Conservation (phyloP, 2,113 vertebrate genomes). For the Lampris incognitus region DNA sequence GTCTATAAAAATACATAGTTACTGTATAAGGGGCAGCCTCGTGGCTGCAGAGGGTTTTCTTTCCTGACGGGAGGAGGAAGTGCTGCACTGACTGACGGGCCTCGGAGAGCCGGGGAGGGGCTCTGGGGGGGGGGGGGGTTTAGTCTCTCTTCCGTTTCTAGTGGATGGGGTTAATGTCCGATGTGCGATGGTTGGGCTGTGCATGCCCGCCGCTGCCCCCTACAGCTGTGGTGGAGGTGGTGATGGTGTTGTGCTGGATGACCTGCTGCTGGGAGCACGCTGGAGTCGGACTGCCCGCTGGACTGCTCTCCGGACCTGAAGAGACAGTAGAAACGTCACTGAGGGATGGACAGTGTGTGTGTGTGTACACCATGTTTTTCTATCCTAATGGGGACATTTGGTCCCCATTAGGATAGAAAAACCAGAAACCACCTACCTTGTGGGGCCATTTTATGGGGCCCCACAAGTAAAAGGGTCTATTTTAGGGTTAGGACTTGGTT, state of each 20-base stretch:
- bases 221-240: slow-evolving; percentile 93
- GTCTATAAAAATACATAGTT: slow-evolving; percentile 89
- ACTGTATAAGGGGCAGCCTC: slow-evolving; percentile 88
- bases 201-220: slow-evolving; percentile 91
- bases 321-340: slow-evolving; percentile 58
- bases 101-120: slow-evolving; percentile 51
- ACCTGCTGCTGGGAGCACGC: slow-evolving; percentile 96
- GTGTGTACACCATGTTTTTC: background rate
- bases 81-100: slow-evolving; percentile 36
- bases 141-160: slow-evolving; percentile 80
- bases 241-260: slow-evolving; percentile 99
- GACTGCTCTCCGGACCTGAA: slow-evolving; percentile 97
- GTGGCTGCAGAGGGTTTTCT: slow-evolving; percentile 84
- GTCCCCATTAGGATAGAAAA: no score
- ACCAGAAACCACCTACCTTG: no score
- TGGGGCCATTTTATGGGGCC: no score
- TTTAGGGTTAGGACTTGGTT: no score
- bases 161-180: slow-evolving; percentile 96
- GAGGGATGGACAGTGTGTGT: background rate
- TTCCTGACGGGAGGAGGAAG: slow-evolving; percentile 65
- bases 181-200: slow-evolving; percentile 94
- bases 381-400: no score
- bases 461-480: no score
- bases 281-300: slow-evolving; percentile 90
- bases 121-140: slow-evolving; percentile 26